Percentiles rank a stretch among this genome's conserved stretches.
Evolutionary conservation across 2,888 invertebrate genomes (phyloP).

Genomic region (Plagiodera versicolora): DNA sequence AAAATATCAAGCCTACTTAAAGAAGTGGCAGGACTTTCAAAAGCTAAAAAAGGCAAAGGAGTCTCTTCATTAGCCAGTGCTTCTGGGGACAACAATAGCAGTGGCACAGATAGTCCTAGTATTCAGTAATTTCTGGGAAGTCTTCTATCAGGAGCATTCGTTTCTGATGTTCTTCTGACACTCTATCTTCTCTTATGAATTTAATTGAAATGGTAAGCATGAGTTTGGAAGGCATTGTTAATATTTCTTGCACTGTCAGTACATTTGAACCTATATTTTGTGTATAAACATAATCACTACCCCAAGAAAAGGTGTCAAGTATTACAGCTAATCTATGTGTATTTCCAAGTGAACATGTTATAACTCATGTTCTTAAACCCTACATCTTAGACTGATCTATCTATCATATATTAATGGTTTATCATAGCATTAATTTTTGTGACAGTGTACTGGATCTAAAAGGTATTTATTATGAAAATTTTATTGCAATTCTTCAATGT

Average conservation of each 20-base stretch:
- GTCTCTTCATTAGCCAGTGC: slow-evolving; percentile 40
- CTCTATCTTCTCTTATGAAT: slow-evolving; percentile 1
- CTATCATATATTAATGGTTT: no score
- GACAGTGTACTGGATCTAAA: no score
- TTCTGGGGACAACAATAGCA: slow-evolving; percentile 59
- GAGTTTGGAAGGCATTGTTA: slow-evolving; percentile 23
- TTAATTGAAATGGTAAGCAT: slow-evolving; percentile 29
- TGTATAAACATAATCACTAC: neutral
- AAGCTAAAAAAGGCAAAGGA: slow-evolving; percentile 62
- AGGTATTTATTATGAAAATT: no score
- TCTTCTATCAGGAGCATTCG: neutral
- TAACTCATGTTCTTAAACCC: no score
- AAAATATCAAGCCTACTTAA: slow-evolving; percentile 81
- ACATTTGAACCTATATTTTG: neutral
- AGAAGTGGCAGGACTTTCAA: slow-evolving; percentile 84
- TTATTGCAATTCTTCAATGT: no score
- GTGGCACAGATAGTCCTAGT: slow-evolving; percentile 81
- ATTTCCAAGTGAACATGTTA: no score
- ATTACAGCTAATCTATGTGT: no score
- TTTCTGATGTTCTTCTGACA: neutral
- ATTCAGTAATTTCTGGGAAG: slow-evolving; percentile 37
- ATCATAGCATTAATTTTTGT: no score
- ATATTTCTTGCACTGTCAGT: slow-evolving; percentile 12
- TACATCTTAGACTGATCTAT: no score
- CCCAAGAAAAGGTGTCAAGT: no score